Base-by-base conservation (phyloP, 1,140 invertebrate genomes). In the Eriocheir sinensis region DNA sequence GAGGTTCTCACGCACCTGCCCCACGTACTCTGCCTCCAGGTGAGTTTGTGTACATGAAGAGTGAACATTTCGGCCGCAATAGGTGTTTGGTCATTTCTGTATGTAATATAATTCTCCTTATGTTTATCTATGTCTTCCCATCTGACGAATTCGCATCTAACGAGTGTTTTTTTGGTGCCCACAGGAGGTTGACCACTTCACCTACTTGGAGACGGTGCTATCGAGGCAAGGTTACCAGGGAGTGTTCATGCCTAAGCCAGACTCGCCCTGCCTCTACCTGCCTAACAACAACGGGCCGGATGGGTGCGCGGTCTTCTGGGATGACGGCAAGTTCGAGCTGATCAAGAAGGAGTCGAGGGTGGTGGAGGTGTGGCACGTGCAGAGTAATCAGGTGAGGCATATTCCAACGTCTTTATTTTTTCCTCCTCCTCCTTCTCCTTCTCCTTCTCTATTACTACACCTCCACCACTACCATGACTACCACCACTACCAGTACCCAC, bases 231-330 rank as follows among this genome's bases (percentile, higher is more conserved):
- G 98, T 2, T 98, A 98, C 96, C 96, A 96, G 0, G 98, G 98
- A 4, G 97, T 97, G 86, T 98, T 98, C 96, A 98, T 97, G 96
- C 98, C 98, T 0, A 98, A 98, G 96, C 98, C 98, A 0, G 98
- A 98, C 96, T 98, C 98, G 0, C 98, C 98, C 0, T 98, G 98
- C 96, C 96, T 98, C 30, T 98, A 98, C 96, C 97, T 98, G 79
- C 96, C 97, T 92, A 97, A 97, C 79, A 98, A 98, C 96, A 98
- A 98, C 95, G 98, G 98, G 0, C 98, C 98, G 0, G 98, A 98
- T 96, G 98, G 98, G 4, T 98, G 98, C 96, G 98, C 98, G 2
- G 97, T 98, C 36, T 98, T 98, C 96, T 98, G 97, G 96, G 97
- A 97, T 80, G 97, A 97, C 79, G 97, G 97, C 80, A 97, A 98